Evolutionary conservation across 2,888 invertebrate species (phyloP), one percentile per base, ranked within the genome.

Genomic region (Molorchus minor): DNA sequence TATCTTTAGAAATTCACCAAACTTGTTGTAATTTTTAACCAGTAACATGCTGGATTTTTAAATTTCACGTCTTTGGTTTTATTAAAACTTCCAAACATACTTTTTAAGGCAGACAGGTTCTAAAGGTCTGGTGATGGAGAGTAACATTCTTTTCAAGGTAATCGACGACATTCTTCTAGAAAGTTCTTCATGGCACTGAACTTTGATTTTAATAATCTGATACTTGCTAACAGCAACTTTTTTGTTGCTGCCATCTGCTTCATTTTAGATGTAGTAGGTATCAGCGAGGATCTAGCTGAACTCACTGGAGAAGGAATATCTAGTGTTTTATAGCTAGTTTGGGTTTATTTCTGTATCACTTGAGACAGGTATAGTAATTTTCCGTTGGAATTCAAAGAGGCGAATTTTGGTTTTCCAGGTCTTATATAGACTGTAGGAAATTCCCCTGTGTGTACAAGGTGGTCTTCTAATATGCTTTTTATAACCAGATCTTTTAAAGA

Each of bases 21-120:
- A 96, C 80, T 94, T 95, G 62, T 90, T 88, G 77, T 87, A 93
- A 81, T 94, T 94, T 30, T 93, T 93, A 74, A 89, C 86, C n/a
- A 0, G 95, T 95, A 1, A 95, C 91, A 79, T 96, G 94, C 17
- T 94, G 92, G 74, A 94, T 87, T 64, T 86, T 83, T 57, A 93
- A 82, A 90, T 96, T 91, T 68, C 92, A n/a, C 92, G 51, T 86
- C 86, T 58, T 87, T 83, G 1, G 83, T 84, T 68, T 88, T 88
- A 0, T 96, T 96, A 74, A 95, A 80, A 44, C 86, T 83, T 65
- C 87, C 83, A 0, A 95, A 87, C 93, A 97, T 92, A 1, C 88
- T 87, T 76, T 88, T 87, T 10, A 91, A 81, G 0, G 88, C 89
- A 13, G 87, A 85, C 56, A 86, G 82, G 61, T 90, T 89, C 82